Conservation (phyloP, 2,113 vertebrate species). For the Acanthochromis polyacanthus region DNA sequence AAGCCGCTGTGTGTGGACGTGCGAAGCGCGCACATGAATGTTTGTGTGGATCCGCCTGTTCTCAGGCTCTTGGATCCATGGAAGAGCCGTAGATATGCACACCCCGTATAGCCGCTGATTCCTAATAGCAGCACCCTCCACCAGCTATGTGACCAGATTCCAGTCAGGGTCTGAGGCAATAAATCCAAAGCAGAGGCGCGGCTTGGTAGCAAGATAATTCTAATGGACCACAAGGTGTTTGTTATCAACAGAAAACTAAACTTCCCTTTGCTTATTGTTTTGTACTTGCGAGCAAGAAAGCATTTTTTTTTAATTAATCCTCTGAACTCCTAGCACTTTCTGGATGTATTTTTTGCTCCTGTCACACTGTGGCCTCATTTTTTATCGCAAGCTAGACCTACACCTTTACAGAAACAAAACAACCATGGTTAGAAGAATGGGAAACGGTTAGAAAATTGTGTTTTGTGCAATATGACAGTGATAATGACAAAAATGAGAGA, state of each 20-base stretch:
- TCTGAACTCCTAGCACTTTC: too few species aligned
- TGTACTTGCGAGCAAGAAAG: too few species aligned
- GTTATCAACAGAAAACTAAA: not conserved
- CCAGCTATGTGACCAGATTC: conserved; percentile 6
- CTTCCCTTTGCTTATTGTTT: too few species aligned
- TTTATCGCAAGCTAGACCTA: too few species aligned
- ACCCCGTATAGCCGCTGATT: conserved; percentile 13
- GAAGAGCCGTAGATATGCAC: conserved; percentile 44
- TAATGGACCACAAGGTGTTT: conserved; percentile 3
- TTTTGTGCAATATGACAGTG: too few species aligned
- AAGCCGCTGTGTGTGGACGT: conserved; percentile 41
- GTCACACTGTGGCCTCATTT: too few species aligned
- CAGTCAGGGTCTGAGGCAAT: not conserved
- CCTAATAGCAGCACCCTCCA: not conserved
- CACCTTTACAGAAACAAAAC: too few species aligned
- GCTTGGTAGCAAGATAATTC: not conserved
- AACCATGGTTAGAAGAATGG: too few species aligned
- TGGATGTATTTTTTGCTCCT: too few species aligned
- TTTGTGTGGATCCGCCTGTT: conserved; percentile 26
- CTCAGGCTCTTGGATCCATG: conserved; percentile 27
- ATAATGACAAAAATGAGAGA: too few species aligned
- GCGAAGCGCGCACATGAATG: conserved; percentile 2
- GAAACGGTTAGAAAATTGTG: too few species aligned
- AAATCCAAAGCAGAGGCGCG: not conserved
- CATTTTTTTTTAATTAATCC: too few species aligned